These are phyloP conservation scores for Caenorhabditis sp. DNA, from an alignment of 2,888 invertebrate genomes.

Conservation along the genomic window DNA sequence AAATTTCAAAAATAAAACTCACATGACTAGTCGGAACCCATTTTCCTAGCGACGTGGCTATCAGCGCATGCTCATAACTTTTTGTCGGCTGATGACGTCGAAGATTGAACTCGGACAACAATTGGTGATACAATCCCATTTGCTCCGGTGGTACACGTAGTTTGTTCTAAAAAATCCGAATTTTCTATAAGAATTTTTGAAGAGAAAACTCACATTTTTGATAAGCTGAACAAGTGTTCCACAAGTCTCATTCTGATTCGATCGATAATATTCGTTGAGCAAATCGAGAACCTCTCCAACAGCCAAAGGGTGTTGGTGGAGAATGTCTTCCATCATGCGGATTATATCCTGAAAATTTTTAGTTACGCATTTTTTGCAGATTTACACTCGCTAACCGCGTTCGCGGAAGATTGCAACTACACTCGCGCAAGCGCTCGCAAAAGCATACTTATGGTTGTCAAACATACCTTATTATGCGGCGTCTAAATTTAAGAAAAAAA, in stretches of 20 bases:
- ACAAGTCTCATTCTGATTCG: background rate
- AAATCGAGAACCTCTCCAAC: background rate
- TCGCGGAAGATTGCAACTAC: no score
- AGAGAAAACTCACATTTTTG: no score
- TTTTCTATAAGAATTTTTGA: no score
- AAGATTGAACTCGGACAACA: constrained; percentile 13
- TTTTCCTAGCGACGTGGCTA: background rate
- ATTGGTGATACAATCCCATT: constrained; percentile 10
- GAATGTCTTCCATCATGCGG: background rate
- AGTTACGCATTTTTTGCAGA: no score
- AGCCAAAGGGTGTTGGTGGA: background rate
- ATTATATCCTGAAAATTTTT: background rate
- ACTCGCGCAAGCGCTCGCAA: no score
- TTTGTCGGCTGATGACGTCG: background rate
- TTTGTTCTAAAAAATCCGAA: background rate
- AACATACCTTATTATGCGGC: no score
- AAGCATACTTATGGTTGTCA: no score
- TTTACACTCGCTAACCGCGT: no score
- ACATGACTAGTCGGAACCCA: background rate
- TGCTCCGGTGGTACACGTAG: constrained; percentile 2
- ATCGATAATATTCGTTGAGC: background rate
- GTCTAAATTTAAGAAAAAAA: no score
- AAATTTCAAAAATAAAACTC: background rate
- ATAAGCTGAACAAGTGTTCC: background rate
- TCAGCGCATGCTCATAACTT: background rate